Conservation (phyloP, 2,113 vertebrate genomes). For the Pseudois nayaur region DNA sequence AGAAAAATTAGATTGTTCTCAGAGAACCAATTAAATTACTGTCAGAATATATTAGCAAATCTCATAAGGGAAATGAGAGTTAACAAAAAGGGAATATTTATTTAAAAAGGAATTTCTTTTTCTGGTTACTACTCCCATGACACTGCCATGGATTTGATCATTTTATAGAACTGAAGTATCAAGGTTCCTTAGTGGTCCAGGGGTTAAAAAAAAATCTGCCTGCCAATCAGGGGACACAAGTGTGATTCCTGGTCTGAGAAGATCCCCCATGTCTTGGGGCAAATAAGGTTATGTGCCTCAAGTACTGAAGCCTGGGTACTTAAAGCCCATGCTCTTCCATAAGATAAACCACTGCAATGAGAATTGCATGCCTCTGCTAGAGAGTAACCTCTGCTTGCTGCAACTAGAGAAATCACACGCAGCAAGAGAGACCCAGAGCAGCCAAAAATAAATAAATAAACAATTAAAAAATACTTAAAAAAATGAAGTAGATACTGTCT, state of each 20-base stretch:
- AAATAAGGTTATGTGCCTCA: not conserved
- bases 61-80: not conserved
- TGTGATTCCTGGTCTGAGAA: not conserved
- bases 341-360: not conserved
- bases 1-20: not conserved
- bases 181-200: not conserved
- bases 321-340: not conserved
- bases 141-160: not conserved
- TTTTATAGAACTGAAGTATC: not conserved
- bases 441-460: not conserved
- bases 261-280: not conserved
- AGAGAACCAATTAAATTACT: not conserved
- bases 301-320: not conserved
- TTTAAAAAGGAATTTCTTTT: not conserved
- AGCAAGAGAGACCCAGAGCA: not conserved
- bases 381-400: not conserved
- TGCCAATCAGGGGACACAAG: not conserved
- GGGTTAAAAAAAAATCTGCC: not conserved
- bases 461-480: not conserved
- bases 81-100: not conserved
- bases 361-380: not conserved
- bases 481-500: not conserved
- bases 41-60: not conserved
- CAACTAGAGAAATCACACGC: not conserved
- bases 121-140: not conserved